Evolutionary conservation across 1,140 invertebrate species (phyloP).

Genomic region (Zaprionus inermis): DNA sequence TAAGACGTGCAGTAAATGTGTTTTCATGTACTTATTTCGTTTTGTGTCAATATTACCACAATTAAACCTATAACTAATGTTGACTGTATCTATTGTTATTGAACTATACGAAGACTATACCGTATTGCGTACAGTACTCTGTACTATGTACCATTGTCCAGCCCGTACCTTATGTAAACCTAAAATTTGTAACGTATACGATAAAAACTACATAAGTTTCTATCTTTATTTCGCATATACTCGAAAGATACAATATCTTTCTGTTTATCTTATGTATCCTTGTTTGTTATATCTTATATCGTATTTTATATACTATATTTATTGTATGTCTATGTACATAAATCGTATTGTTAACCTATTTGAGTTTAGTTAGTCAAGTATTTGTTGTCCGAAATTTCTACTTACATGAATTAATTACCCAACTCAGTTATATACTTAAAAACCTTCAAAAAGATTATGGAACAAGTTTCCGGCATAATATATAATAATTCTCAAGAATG

Average conservation of each 20-base stretch:
- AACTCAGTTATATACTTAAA: no score
- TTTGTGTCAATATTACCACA: slow-evolving; percentile 55
- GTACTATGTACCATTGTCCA: slow-evolving; percentile 25
- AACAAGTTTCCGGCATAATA: no score
- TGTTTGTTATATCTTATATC: slow-evolving; percentile 20
- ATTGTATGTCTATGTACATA: slow-evolving; percentile 30
- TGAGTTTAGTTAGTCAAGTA: background rate
- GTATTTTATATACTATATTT: background rate
- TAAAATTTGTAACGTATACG: slow-evolving; percentile 17
- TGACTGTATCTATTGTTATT: slow-evolving; percentile 50
- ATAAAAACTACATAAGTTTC: slow-evolving; percentile 36
- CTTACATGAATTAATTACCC: no score
- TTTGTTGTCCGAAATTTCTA: slow-evolving; percentile 1
- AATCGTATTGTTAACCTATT: slow-evolving; percentile 22
- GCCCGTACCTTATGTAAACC: slow-evolving; percentile 28
- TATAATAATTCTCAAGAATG: no score
- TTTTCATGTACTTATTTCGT: slow-evolving; percentile 68
- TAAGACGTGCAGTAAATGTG: slow-evolving; percentile 81
- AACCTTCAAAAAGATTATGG: no score
- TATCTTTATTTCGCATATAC: slow-evolving; percentile 23
- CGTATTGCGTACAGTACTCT: slow-evolving; percentile 23
- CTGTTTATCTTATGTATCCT: slow-evolving; percentile 38
- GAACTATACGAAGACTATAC: slow-evolving; percentile 20
- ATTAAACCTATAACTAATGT: slow-evolving; percentile 45
- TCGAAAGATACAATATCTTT: slow-evolving; percentile 22